phyloP scores from a whole-genome alignment of 2,797 vertebrate species.

The Adrianichthys oophorus region DNA sequence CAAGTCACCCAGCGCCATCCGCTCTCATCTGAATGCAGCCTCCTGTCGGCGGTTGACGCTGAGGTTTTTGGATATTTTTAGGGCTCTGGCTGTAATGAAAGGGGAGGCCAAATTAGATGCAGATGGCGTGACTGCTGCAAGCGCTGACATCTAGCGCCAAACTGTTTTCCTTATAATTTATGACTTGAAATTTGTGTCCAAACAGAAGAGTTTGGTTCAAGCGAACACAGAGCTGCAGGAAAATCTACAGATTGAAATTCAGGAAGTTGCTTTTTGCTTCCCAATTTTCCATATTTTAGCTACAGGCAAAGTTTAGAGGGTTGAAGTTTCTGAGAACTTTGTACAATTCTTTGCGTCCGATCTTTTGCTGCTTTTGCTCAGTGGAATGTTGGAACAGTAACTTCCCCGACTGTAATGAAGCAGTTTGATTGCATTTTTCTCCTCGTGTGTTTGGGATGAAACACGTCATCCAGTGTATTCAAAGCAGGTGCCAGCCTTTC shows the following conservation, averaged over 20 bases:
- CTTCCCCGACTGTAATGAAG: slow-evolving; percentile 9
- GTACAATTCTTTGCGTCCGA: background rate
- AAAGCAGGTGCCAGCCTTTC: slow-evolving; percentile 16
- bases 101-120: slow-evolving; percentile 42
- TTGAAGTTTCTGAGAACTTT: slow-evolving; percentile 4
- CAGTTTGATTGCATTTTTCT: slow-evolving; percentile 11
- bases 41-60: slow-evolving; percentile 40
- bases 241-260: background rate
- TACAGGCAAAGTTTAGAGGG: background rate
- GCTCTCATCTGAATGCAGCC: slow-evolving; percentile 24
- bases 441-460: slow-evolving; percentile 1
- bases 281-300: background rate
- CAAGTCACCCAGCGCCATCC: slow-evolving; percentile 8
- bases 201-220: slow-evolving; percentile 11
- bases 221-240: background rate
- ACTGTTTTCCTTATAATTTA: slow-evolving; percentile 18
- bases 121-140: slow-evolving; percentile 49
- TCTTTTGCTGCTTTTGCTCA: slow-evolving; percentile 22
- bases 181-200: slow-evolving; percentile 21
- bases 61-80: slow-evolving; percentile 48
- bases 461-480: slow-evolving; percentile 12
- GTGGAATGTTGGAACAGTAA: slow-evolving; percentile 12
- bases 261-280: slow-evolving; percentile 1
- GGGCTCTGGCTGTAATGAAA: slow-evolving; percentile 27
- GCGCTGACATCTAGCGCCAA: slow-evolving; percentile 26